phyloP scores from a whole-genome alignment of 2,888 invertebrate genomes.

The Agrilus biguttatus region DNA sequence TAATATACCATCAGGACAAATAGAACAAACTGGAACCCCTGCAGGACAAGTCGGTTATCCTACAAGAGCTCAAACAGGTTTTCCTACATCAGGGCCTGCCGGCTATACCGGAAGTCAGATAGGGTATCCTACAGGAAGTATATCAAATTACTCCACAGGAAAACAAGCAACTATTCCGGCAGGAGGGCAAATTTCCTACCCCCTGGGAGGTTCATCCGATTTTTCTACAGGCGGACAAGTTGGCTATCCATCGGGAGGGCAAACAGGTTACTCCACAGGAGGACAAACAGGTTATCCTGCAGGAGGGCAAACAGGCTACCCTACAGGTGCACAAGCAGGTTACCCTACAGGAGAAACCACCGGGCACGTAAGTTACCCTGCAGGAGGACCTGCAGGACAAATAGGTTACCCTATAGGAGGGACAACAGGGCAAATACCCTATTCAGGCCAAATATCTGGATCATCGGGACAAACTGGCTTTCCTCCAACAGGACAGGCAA shows the following conservation, averaged over 20 bases:
- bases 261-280: background rate
- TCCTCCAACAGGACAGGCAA: background rate
- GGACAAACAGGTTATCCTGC: too few relatives aligned
- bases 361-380: slow-evolving; percentile 5
- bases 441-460: background rate
- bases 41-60: slow-evolving; percentile 1
- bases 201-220: slow-evolving; percentile 5
- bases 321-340: background rate
- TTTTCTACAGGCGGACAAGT: slow-evolving; percentile 5
- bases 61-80: background rate
- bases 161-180: slow-evolving; percentile 7
- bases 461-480: background rate
- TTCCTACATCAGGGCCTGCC: slow-evolving; percentile 1
- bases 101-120: background rate
- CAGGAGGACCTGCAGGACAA: background rate
- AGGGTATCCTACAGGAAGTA: background rate
- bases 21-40: slow-evolving; percentile 1
- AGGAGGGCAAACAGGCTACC: too few relatives aligned
- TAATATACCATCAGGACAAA: slow-evolving; percentile 3
- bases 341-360: slow-evolving; percentile 4
- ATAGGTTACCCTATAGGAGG: slow-evolving; percentile 9
- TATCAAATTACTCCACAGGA: slow-evolving; percentile 1
- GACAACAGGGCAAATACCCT: slow-evolving; percentile 4
- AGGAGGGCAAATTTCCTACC: slow-evolving; percentile 9
- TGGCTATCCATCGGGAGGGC: background rate